Conservation (phyloP, 2,113 vertebrate genomes). For the Oryzias curvinotus region DNA sequence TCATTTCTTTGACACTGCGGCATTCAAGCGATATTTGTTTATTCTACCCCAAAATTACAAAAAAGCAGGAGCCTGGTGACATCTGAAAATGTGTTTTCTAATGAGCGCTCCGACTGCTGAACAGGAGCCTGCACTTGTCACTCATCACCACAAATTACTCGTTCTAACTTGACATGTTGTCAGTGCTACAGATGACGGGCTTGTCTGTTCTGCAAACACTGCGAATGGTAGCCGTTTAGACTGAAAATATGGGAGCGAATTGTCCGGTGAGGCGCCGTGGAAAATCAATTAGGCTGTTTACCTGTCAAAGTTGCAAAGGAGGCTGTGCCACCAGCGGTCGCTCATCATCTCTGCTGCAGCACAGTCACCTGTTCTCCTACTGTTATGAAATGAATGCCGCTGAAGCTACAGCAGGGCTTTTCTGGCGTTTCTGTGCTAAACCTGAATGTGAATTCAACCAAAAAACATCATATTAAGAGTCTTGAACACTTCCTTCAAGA, state of each 20-base stretch:
- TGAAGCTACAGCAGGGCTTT: constrained; percentile 55
- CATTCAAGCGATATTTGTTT: constrained; percentile 80
- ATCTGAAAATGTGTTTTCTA: constrained; percentile 82
- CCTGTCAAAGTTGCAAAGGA: constrained; percentile 75
- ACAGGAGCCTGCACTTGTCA: constrained; percentile 80
- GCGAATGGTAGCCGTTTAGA: constrained; percentile 56
- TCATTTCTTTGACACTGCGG: constrained; percentile 77
- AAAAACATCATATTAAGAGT: too few relatives aligned
- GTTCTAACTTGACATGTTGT: constrained; percentile 77
- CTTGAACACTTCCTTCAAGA: too few relatives aligned
- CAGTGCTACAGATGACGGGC: constrained; percentile 71
- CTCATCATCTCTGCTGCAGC: constrained; percentile 70
- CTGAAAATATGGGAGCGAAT: constrained; percentile 64
- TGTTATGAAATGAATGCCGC: constrained; percentile 69
- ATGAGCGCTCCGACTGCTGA: constrained; percentile 77
- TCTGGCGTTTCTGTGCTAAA: constrained; percentile 19
- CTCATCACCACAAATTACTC: constrained; percentile 82
- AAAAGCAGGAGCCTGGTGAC: constrained; percentile 72
- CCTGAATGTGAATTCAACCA: too few relatives aligned
- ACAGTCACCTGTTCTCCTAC: constrained; percentile 65
- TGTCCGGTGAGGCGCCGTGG: constrained; percentile 55
- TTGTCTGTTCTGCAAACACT: constrained; percentile 77
- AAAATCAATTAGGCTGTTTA: constrained; percentile 83
- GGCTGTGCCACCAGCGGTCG: constrained; percentile 49
- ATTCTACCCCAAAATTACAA: constrained; percentile 71